Percentiles rank a stretch among this genome's conserved stretches.
Conservation (phyloP, 2,888 invertebrate species). For the Stenotaenia linearis region DNA sequence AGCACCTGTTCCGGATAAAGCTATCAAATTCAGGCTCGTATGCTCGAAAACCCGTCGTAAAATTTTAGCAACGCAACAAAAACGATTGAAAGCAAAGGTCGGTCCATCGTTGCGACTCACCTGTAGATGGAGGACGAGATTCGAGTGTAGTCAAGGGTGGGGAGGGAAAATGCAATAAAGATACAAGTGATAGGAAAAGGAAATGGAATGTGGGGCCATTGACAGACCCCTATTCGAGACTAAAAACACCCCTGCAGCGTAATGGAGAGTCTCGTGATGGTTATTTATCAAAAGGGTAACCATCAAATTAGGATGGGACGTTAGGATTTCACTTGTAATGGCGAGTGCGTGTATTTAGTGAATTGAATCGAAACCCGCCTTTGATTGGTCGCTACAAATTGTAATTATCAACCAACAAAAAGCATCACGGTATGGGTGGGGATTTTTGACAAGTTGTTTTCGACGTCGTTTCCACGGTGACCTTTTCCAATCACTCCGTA, state of each 20-base stretch:
- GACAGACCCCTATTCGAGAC: background rate
- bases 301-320: background rate
- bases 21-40: background rate
- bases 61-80: background rate
- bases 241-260: background rate
- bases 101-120: background rate
- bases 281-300: background rate
- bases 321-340: background rate
- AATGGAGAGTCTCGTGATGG: background rate
- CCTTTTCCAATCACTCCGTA: background rate
- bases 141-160: background rate
- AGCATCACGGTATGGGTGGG: background rate
- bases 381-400: background rate
- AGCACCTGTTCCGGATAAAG: background rate
- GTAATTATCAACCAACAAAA: background rate
- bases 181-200: background rate
- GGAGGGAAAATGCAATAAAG: background rate
- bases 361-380: too few species aligned
- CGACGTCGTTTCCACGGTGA: background rate
- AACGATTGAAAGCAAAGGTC: background rate
- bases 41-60: background rate
- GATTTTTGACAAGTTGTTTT: background rate
- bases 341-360: background rate
- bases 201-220: background rate
- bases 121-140: background rate